These are phyloP conservation scores for Rissa tridactyla DNA, from an alignment of 2,113 vertebrate genomes.

Conservation along the genomic window DNA sequence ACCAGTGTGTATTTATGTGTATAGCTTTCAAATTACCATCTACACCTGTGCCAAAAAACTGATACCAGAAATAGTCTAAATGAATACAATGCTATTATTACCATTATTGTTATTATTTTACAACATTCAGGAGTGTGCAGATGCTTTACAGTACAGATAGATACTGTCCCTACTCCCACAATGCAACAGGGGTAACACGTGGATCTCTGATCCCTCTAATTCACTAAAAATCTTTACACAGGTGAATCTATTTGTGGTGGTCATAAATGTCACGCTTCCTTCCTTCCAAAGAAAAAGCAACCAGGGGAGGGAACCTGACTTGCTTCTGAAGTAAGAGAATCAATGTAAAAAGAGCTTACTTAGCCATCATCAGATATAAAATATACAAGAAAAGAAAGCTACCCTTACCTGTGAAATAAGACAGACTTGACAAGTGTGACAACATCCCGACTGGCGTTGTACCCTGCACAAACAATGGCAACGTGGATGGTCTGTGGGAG, in stretches of 20 bases:
- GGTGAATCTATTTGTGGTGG: not conserved
- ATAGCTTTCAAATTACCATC: not conserved
- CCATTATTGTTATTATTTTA: not conserved
- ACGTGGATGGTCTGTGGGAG: slow-evolving; percentile 92
- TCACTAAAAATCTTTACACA: not conserved
- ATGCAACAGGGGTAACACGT: not conserved
- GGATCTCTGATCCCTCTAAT: not conserved
- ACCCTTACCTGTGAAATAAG: slow-evolving; percentile 92
- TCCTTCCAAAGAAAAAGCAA: not conserved
- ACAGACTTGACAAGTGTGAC: slow-evolving; percentile 98
- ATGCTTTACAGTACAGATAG: not conserved
- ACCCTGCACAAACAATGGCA: slow-evolving; percentile 96
- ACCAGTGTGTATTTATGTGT: not conserved
- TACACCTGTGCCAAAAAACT: not conserved
- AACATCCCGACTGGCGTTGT: slow-evolving; percentile 97
- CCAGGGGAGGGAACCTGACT: not conserved
- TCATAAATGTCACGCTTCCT: not conserved
- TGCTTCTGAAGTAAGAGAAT: not conserved
- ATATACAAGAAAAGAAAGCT: not conserved
- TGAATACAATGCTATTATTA: not conserved
- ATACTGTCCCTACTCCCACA: not conserved
- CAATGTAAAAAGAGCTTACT: not conserved
- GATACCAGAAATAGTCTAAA: not conserved
- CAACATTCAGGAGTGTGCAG: not conserved
- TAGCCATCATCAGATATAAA: not conserved